phyloP scores from a whole-genome alignment of 2,113 vertebrate genomes.

The Dicentrarchus labrax region DNA sequence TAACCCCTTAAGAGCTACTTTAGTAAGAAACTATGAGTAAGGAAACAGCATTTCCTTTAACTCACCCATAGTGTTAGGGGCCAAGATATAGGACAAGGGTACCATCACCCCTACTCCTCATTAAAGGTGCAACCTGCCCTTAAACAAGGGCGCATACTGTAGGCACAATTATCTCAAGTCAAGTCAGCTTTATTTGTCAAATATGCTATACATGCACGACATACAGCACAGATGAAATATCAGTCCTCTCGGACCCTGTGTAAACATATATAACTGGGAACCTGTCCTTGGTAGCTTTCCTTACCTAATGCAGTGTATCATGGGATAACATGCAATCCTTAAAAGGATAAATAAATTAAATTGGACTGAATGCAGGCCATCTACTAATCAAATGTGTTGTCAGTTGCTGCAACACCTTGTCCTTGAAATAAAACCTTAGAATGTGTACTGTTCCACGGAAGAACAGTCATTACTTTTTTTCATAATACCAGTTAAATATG shows the following conservation, averaged over 20 bases:
- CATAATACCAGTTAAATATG: neutral
- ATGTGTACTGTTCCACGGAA: neutral
- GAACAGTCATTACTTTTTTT: neutral
- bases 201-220: too few species aligned
- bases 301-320: neutral
- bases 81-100: neutral
- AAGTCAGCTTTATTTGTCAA: too few species aligned
- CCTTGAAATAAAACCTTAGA: neutral
- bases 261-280: neutral
- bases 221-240: too few species aligned
- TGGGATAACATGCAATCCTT: slow-evolving; percentile 4
- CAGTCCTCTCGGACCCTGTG: too few species aligned
- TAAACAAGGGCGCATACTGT: neutral
- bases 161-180: too few species aligned
- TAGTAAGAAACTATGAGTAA: slow-evolving; percentile 9
- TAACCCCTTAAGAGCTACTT: slow-evolving; percentile 54
- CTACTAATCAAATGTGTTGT: slow-evolving; percentile 18
- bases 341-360: slow-evolving; percentile 26
- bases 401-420: neutral
- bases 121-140: slow-evolving; percentile 8
- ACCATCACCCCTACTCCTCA: neutral
- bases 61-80: neutral
- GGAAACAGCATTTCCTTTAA: slow-evolving; percentile 30
- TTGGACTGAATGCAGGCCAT: neutral
- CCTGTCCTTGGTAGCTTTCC: neutral